phyloP scores from a whole-genome alignment of 1,140 invertebrate species.

The Drosophila busckii region DNA sequence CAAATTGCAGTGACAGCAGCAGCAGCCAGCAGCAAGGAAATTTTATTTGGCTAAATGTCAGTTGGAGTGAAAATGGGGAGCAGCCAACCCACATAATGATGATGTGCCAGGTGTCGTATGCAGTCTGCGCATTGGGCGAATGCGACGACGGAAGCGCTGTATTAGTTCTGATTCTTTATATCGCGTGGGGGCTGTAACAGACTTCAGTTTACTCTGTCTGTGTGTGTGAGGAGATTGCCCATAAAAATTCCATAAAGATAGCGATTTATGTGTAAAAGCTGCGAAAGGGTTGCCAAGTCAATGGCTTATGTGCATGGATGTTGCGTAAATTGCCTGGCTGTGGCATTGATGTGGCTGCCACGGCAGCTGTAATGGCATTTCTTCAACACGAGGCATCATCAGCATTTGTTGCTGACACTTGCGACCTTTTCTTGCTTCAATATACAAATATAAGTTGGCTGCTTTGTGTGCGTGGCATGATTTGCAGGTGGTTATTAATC shows the following conservation, averaged over 20 bases:
- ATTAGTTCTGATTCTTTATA: slow-evolving; percentile 43
- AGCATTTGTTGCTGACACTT: slow-evolving; percentile 75
- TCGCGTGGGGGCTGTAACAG: not conserved
- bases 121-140: slow-evolving; percentile 31
- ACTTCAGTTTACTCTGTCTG: not conserved
- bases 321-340: slow-evolving; percentile 58
- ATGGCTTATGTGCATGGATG: slow-evolving; percentile 11
- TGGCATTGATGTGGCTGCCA: slow-evolving; percentile 57
- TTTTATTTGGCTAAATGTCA: slow-evolving; percentile 50
- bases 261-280: slow-evolving; percentile 66
- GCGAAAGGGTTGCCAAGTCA: slow-evolving; percentile 65
- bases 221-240: slow-evolving; percentile 70
- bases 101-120: slow-evolving; percentile 65
- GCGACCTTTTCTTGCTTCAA: too few relatives aligned
- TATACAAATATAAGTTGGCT: too few relatives aligned
- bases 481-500: slow-evolving; percentile 78
- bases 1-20: slow-evolving; percentile 59
- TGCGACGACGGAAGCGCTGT: slow-evolving; percentile 53
- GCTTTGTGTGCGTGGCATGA: slow-evolving; percentile 63
- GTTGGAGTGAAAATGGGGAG: too few relatives aligned
- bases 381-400: slow-evolving; percentile 60
- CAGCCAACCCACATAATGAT: slow-evolving; percentile 70
- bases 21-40: slow-evolving; percentile 47
- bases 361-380: slow-evolving; percentile 66
- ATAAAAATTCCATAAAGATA: slow-evolving; percentile 79